phyloP scores from a whole-genome alignment of 2,888 invertebrate species.

The Tiliacea aurago region DNA sequence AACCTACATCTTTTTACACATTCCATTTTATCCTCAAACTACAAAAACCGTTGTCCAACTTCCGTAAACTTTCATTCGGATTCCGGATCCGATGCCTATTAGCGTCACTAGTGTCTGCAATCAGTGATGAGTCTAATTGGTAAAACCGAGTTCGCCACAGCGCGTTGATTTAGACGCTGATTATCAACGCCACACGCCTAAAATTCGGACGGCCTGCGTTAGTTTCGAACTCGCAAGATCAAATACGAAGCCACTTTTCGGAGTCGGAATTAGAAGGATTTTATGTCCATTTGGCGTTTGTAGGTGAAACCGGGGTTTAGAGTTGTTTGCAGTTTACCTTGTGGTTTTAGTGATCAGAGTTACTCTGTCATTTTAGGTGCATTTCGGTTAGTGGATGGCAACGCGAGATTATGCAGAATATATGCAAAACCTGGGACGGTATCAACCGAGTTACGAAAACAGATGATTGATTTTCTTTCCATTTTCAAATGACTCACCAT shows the following conservation, averaged over 20 bases:
- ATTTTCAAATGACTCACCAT: conserved; percentile 18
- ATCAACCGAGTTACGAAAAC: not conserved
- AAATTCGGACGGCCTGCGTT: conserved; percentile 29
- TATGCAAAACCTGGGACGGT: too few species aligned
- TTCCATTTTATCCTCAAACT: conserved; percentile 27
- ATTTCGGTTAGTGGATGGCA: not conserved
- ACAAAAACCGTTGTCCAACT: conserved; percentile 5
- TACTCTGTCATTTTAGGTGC: not conserved
- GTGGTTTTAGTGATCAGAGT: not conserved
- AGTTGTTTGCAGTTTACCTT: conserved; percentile 10
- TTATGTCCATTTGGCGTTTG: conserved; percentile 27
- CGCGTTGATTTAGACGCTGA: conserved; percentile 59
- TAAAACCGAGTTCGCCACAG: conserved; percentile 57
- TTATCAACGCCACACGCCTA: conserved; percentile 51
- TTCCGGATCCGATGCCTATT: conserved; percentile 38
- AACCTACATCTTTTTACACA: conserved; percentile 5
- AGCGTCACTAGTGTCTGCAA: conserved; percentile 59
- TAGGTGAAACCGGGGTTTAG: not conserved
- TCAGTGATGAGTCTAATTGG: conserved; percentile 63
- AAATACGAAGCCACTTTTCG: conserved; percentile 35
- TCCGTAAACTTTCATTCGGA: conserved; percentile 21
- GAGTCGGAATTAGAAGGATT: conserved; percentile 39
- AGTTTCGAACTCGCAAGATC: conserved; percentile 38
- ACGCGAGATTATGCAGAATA: too few species aligned
- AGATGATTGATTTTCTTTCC: conserved; percentile 1